Conservation (phyloP, 2,797 vertebrate genomes). For the Valencia hispanica region DNA sequence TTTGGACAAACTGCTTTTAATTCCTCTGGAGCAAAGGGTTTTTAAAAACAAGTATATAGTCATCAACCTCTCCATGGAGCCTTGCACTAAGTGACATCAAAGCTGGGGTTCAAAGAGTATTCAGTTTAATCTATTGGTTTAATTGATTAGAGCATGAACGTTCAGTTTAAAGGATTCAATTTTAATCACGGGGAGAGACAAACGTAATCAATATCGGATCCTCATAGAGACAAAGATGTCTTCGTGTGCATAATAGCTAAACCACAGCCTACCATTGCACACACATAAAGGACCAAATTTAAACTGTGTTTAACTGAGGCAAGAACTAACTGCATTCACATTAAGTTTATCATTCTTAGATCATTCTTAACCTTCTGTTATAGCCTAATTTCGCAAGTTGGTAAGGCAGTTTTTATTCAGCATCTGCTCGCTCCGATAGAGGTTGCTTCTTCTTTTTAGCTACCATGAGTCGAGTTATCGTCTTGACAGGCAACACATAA, state of each 20-base stretch:
- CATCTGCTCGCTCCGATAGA: too few relatives aligned
- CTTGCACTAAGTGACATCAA: background rate
- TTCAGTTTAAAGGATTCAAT: background rate
- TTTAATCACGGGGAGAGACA: background rate
- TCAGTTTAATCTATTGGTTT: background rate
- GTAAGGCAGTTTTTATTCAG: too few relatives aligned
- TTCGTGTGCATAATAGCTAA: too few relatives aligned
- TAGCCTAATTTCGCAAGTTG: background rate
- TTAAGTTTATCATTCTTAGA: background rate
- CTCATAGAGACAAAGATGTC: too few relatives aligned
- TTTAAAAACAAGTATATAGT: background rate
- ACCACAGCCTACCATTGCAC: too few relatives aligned
- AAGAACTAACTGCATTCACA: background rate
- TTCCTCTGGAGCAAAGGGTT: background rate
- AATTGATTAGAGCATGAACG: background rate
- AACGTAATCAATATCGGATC: too few relatives aligned
- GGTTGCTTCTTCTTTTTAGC: too few relatives aligned
- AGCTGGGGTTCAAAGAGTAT: background rate
- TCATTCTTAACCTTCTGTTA: background rate
- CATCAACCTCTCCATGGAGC: background rate
- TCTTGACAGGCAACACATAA: background rate
- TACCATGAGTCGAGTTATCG: background rate
- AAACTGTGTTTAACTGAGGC: background rate
- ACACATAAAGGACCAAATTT: too few relatives aligned
- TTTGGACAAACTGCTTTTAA: background rate